These are phyloP conservation scores for Halcyon senegalensis DNA, from an alignment of 2,113 vertebrate genomes.

Conservation along the genomic window DNA sequence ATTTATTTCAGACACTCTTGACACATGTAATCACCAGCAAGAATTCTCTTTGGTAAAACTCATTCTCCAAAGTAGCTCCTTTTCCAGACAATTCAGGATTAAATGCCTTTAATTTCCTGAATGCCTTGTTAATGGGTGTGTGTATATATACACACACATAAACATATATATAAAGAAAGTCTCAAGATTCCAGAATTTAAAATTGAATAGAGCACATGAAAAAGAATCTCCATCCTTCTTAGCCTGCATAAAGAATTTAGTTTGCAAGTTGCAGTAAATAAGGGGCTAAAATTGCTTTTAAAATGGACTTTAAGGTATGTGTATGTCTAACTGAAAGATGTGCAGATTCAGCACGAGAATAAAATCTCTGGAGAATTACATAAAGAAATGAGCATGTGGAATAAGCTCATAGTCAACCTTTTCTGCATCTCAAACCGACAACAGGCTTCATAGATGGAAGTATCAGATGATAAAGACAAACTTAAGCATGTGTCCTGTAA, in stretches of 20 bases:
- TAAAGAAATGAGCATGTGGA: not conserved
- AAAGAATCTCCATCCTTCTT: not conserved
- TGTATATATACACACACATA: accelerated
- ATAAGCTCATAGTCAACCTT: not conserved
- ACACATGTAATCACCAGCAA: not conserved
- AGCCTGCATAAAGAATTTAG: not conserved
- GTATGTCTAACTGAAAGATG: not conserved
- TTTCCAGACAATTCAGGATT: not conserved
- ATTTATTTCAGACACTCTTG: not conserved
- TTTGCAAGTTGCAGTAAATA: not conserved
- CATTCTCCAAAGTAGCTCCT: not conserved
- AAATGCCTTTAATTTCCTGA: not conserved
- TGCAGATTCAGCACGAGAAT: not conserved
- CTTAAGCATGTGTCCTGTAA: not conserved
- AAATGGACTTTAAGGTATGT: not conserved
- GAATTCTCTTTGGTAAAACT: not conserved
- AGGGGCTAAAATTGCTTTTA: not conserved
- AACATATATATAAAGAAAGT: not conserved
- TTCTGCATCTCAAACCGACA: not conserved
- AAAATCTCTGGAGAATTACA: not conserved
- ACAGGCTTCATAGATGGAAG: not conserved
- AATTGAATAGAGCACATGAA: not conserved
- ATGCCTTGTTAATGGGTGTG: not conserved
- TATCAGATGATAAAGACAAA: not conserved
- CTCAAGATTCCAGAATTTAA: not conserved